These are phyloP conservation scores for Microcaecilia unicolor DNA, from an alignment of 2,797 vertebrate species.

Conservation along the genomic window DNA sequence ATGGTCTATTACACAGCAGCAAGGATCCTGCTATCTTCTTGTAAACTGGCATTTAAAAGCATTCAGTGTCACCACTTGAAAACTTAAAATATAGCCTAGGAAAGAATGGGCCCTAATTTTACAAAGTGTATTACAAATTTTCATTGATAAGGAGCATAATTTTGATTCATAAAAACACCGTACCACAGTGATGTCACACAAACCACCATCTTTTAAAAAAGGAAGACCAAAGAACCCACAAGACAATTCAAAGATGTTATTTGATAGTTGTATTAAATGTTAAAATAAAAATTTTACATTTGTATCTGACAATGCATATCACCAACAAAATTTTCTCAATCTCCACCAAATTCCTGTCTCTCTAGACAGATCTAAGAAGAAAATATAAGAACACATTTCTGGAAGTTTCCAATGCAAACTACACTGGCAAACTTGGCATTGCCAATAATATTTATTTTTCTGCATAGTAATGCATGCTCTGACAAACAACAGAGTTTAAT, in stretches of 20 bases:
- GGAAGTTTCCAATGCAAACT: constrained; percentile 12
- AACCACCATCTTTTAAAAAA: background rate
- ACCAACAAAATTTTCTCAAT: constrained; percentile 5
- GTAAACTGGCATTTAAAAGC: no score
- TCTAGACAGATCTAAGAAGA: constrained; percentile 1
- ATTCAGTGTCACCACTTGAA: no score
- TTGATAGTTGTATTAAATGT: constrained; percentile 16
- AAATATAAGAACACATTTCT: constrained; percentile 3
- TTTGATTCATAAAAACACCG: no score
- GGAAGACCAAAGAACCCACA: constrained; percentile 8
- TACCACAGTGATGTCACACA: no score
- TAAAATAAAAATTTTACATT: constrained; percentile 27
- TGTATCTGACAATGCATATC: constrained; percentile 16
- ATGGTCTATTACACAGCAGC: no score
- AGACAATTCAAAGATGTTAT: constrained; percentile 9
- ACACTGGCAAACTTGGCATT: constrained; percentile 17
- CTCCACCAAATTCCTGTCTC: background rate
- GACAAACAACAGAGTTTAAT: constrained; percentile 1
- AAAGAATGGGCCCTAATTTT: no score
- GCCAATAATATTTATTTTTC: constrained; percentile 9
- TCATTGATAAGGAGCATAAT: no score
- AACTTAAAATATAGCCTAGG: no score
- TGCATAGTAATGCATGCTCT: constrained; percentile 11
- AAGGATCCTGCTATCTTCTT: no score
- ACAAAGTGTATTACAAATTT: no score